A percentile compares a stretch with the other conserved stretches of the same genome.
Conservation (phyloP, 2,113 vertebrate species). For the Xyliphius kryptos region DNA sequence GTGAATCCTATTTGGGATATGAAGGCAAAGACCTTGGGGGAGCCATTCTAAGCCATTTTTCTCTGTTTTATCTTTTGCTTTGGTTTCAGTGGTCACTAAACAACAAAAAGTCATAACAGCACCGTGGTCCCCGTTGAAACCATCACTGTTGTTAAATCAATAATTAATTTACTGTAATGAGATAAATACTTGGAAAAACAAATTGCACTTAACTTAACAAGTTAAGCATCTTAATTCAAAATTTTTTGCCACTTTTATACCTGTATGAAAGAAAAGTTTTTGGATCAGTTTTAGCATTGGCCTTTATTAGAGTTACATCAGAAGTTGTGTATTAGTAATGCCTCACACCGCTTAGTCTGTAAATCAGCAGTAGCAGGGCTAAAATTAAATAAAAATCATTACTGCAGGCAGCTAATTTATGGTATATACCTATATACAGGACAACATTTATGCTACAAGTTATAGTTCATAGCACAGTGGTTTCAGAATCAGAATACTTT, state of each 20-base stretch:
- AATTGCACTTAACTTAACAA: slow-evolving; percentile 87
- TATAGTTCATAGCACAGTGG: neutral
- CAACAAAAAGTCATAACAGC: slow-evolving; percentile 70
- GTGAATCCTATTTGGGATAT: neutral
- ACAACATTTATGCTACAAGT: neutral
- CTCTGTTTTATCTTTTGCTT: slow-evolving; percentile 17
- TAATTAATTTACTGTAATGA: slow-evolving; percentile 99
- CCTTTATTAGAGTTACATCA: slow-evolving; percentile 1
- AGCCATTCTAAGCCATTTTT: neutral
- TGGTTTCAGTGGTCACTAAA: slow-evolving; percentile 54
- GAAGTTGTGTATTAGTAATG: slow-evolving; percentile 17
- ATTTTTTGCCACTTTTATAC: slow-evolving; percentile 63
- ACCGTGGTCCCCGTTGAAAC: slow-evolving; percentile 80
- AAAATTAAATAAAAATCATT: neutral
- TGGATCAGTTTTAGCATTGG: neutral
- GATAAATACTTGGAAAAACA: slow-evolving; percentile 94
- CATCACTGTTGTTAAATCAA: slow-evolving; percentile 93
- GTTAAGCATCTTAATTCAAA: slow-evolving; percentile 73
- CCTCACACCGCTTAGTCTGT: slow-evolving; percentile 6
- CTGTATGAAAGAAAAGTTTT: slow-evolving; percentile 44
- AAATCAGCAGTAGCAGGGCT: neutral
- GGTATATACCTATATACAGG: too few relatives aligned
- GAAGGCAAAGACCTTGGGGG: neutral
- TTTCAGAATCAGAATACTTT: too few relatives aligned
- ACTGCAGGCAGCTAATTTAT: too few relatives aligned